Evolutionary conservation across 2,888 invertebrate species (phyloP), one percentile per base, ranked within the genome.

Genomic region (Encarsia formosa): DNA sequence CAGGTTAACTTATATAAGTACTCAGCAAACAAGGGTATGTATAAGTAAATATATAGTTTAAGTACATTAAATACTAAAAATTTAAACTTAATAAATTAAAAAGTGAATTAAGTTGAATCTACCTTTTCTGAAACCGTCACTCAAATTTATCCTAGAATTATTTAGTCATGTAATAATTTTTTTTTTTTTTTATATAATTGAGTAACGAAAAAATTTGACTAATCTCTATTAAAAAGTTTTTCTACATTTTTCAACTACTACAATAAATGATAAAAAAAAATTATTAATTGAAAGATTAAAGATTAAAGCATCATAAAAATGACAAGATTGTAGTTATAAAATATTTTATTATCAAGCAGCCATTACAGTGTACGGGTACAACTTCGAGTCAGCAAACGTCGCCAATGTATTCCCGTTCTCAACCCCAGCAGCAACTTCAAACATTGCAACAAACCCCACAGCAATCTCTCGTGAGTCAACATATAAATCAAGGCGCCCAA

Each of bases 381-480:
- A n/a, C 44, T 9, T 4, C 47, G 3, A 11, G 57, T 18, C 65
- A 62, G 41, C 62, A 65, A 23, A 60, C 65, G n/a, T 63, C 63
- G 13, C 65, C 66, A 5, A 66, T 63, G 31, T 61, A 64, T 5
- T 56, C 62, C 2, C 54, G 59, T 56, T 54, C 19, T 57, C 78
- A 15, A 76, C 20, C 19, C n/a, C 54, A 50, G 19, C 47, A 47
- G 15, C 24, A n/a, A 5, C 49, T 24, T 11, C 54, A 45, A 18
- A 65, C 66, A 24, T 64, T 68, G 72, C 80, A 72, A 76, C 78
- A 78, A 73, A 75, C 75, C 23, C 13, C 22, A n/a, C 61, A 66
- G 48, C 65, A 69, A 56, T 62, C 68, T 16, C 64, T 63, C 45
- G 57, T 40, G n/a, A n/a, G 19, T 24, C 60, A 58, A 5, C 70